phyloP scores from a whole-genome alignment of 2,797 vertebrate species.

The Myotis planiceps region DNA sequence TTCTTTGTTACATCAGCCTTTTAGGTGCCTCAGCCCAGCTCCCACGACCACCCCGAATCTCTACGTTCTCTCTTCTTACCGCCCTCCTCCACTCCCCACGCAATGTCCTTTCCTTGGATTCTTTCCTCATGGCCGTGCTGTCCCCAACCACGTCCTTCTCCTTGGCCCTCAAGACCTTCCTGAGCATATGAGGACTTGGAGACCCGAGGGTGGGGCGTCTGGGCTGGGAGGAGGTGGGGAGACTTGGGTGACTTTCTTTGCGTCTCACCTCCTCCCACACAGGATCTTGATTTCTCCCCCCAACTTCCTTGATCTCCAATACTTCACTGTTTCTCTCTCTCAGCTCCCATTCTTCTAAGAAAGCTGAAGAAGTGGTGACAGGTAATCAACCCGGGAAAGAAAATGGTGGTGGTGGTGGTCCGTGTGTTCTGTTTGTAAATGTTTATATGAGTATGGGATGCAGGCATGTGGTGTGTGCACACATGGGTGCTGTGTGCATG shows the following conservation, averaged over 20 bases:
- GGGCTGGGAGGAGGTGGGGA: background rate
- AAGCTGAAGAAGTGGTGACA: background rate
- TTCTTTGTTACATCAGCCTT: background rate
- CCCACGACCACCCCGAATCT: background rate
- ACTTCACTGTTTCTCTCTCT: background rate
- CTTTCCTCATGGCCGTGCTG: background rate
- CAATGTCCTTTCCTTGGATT: background rate
- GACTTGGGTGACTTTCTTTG: background rate
- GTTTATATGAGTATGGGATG: background rate
- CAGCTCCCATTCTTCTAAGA: background rate
- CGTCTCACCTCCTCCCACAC: background rate
- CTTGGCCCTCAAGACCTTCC: background rate
- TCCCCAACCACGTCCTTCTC: background rate
- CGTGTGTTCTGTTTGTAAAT: background rate
- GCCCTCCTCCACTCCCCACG: too few species aligned
- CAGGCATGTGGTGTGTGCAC: background rate
- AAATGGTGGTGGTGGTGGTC: background rate
- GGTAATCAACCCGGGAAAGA: background rate
- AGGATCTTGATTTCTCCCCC: background rate
- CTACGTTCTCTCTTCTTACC: background rate
- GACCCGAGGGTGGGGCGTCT: fast-evolving
- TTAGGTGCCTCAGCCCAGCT: background rate
- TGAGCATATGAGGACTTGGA: background rate
- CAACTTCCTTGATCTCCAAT: background rate
- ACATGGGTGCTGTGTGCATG: background rate